Percentiles rank a stretch among this genome's conserved stretches.
These are phyloP conservation scores for Beris morrisii DNA, from an alignment of 2,888 invertebrate species.

Conservation along the genomic window DNA sequence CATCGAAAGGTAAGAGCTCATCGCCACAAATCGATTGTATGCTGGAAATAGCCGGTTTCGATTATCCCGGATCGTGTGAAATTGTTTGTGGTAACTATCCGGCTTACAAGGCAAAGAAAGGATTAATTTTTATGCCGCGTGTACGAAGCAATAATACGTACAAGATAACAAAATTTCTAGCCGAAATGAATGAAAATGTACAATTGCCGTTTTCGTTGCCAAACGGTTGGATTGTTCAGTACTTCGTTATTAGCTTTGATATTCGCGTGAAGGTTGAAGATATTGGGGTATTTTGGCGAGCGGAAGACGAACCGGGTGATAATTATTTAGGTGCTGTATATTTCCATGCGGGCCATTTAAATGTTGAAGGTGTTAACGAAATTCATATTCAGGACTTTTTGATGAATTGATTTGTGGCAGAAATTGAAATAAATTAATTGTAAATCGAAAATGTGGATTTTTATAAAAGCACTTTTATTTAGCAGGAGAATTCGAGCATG, in stretches of 20 bases:
- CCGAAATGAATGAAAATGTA: conserved; percentile 2
- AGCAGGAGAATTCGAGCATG: too few relatives aligned
- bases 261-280: conserved; percentile 9
- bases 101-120: conserved; percentile 9
- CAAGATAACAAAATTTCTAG: conserved; percentile 14
- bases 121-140: conserved; percentile 16
- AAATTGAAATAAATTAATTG: background rate
- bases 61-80: conserved; percentile 3
- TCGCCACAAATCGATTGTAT: conserved; percentile 45
- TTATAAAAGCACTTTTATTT: too few relatives aligned
- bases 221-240: conserved; percentile 24
- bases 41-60: conserved; percentile 36
- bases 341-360: conserved; percentile 22
- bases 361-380: conserved; percentile 14
- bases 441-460: background rate
- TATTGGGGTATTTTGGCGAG: conserved; percentile 27
- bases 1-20: conserved; percentile 46
- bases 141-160: conserved; percentile 14
- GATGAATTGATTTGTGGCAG: background rate
- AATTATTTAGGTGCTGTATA: conserved; percentile 23
- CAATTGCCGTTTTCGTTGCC: conserved; percentile 17
- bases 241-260: conserved; percentile 19
- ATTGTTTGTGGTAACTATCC: conserved; percentile 22
- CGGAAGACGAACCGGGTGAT: conserved; percentile 8
- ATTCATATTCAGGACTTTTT: conserved; percentile 22